phyloP scores from a whole-genome alignment of 2,113 vertebrate species.

The Ammodytes marinus region DNA sequence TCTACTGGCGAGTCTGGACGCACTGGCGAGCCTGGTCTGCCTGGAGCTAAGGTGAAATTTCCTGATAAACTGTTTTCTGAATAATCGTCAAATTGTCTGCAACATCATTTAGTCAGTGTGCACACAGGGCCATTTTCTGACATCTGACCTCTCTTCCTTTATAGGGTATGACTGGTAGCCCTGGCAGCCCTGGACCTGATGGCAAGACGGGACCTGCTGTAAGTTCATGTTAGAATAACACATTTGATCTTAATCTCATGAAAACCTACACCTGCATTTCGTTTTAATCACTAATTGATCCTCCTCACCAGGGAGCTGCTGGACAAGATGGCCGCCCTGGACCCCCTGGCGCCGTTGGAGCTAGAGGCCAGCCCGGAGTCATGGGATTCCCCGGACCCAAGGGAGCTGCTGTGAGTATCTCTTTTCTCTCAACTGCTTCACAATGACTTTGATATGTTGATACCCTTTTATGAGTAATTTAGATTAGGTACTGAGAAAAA shows the following conservation, averaged over 20 bases:
- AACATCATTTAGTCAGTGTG: neutral
- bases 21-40: conserved; percentile 94
- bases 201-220: conserved; percentile 94
- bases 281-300: conserved; percentile 7
- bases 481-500: neutral
- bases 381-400: conserved; percentile 99
- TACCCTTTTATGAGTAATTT: neutral
- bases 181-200: conserved; percentile 95
- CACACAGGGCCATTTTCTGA: conserved; percentile 7
- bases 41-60: conserved; percentile 93
- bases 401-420: conserved; percentile 92
- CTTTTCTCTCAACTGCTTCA: neutral
- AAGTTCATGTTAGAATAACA: conserved; percentile 78
- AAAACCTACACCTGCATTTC: neutral
- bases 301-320: conserved; percentile 86
- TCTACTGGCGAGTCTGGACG: conserved; percentile 94
- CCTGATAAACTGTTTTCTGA: neutral
- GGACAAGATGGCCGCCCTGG: conserved; percentile 98
- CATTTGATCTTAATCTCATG: neutral
- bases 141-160: conserved; percentile 13
- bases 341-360: conserved; percentile 91
- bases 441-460: neutral
- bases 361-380: conserved; percentile 96
- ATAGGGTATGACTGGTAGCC: conserved; percentile 98
- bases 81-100: neutral